Conservation (phyloP, 2,888 invertebrate genomes). For the Blastobasis lacticolella region DNA sequence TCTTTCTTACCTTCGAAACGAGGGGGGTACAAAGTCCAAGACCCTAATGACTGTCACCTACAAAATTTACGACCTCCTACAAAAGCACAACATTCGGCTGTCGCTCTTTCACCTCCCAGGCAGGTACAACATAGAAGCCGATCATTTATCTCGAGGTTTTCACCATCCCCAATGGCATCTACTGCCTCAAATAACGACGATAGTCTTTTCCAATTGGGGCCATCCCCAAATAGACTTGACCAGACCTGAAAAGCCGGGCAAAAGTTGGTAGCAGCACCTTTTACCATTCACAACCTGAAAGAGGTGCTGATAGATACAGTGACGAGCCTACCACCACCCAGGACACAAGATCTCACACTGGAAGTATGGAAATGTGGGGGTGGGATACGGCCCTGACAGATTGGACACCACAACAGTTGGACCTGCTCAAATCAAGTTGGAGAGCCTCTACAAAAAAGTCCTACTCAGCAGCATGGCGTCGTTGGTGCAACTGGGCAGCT, state of each 20-base stretch:
- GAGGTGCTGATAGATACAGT: too few species aligned
- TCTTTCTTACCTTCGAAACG: slow-evolving; percentile 17
- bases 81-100: slow-evolving; percentile 12
- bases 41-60: slow-evolving; percentile 7
- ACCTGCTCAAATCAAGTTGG: not conserved
- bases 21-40: slow-evolving; percentile 17
- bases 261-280: slow-evolving; percentile 7
- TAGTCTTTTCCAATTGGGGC: not conserved
- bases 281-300: too few species aligned
- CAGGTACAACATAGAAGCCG: slow-evolving; percentile 25
- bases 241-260: slow-evolving; percentile 19
- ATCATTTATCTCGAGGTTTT: slow-evolving; percentile 1
- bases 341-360: slow-evolving; percentile 5
- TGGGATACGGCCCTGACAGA: slow-evolving; percentile 1
- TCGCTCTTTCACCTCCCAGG: slow-evolving; percentile 18
- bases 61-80: slow-evolving; percentile 7
- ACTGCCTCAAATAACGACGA: not conserved
- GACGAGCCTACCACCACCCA: slow-evolving; percentile 8
- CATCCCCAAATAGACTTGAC: slow-evolving; percentile 2
- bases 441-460: not conserved
- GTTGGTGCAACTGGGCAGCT: not conserved
- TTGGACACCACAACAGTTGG: slow-evolving; percentile 1
- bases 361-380: slow-evolving; percentile 13
- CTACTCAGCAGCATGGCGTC: not conserved
- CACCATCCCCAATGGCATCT: not conserved